Base-by-base conservation (phyloP, 2,888 invertebrate species). In the Drosophila quinaria region DNA sequence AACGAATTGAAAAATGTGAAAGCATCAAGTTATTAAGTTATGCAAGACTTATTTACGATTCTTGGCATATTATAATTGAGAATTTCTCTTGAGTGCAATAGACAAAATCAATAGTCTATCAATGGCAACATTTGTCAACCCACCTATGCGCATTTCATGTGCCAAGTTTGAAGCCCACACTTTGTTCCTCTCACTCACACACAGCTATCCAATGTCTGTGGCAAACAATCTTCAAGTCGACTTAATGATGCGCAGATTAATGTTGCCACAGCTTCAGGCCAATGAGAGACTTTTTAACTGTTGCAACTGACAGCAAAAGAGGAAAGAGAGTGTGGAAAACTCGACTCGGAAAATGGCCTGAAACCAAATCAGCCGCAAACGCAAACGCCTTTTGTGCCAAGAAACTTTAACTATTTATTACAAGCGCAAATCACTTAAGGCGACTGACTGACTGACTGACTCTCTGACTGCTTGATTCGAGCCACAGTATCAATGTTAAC, bases 371-470 rank as follows among this genome's bases (percentile, higher is more conserved):
- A 70, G 69, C 70, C 78, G 59, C 83, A 85, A 65, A 65, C 65
- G 74, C 72, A 77, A 81, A 81, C 82, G 88, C 74, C 87, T 75
- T 80, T 75, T 80, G 71, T 83, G 78, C 74, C 69, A 71, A 74
- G 69, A 76, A 87, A 87, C 81, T 87, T 84, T 71, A 80, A 80
- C 85, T 89, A 89, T 89, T 86, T 87, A 82, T 78, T 74, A 86
- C 62, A 65, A 70, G 67, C 66, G 64, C 76, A 73, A 78, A 77
- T 74, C 72, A 54, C 81, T 72, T 44, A 74, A 68, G 80, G 78
- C 80, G n/a, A 62, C 35, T 22, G 54, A 52, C 25, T 22, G 39
- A 39, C 35, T 55, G 61, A 39, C 50, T 54, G 54, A 1, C n/a
- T 37, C 31, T 37, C 44, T 44, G 51, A 35, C 46, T 47, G 39